phyloP scores from a whole-genome alignment of 2,888 invertebrate genomes.

The Agriopis leucophaearia region DNA sequence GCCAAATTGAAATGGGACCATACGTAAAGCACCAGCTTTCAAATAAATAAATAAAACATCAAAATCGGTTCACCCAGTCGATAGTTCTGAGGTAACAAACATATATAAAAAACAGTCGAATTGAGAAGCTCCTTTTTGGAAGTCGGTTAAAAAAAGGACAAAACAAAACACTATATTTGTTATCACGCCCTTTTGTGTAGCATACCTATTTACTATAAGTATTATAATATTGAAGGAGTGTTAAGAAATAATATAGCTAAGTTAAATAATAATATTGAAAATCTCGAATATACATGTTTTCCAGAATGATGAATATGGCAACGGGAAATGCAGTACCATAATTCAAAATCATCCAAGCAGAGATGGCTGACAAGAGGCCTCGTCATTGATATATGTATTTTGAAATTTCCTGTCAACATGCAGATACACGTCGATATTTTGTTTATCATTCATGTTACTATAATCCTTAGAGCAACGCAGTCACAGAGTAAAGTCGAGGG shows the following conservation, averaged over 20 bases:
- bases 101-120: too few species aligned
- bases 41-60: too few species aligned
- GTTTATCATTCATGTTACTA: slow-evolving; percentile 2
- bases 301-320: not conserved
- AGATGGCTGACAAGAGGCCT: not conserved
- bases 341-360: slow-evolving; percentile 1
- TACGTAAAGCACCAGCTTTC: too few species aligned
- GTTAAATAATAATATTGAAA: not conserved
- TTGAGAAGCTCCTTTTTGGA: too few species aligned
- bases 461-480: not conserved
- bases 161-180: too few species aligned
- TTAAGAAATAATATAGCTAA: not conserved
- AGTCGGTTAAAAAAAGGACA: too few species aligned
- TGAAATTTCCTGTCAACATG: slow-evolving; percentile 13
- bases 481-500: too few species aligned
- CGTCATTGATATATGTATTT: slow-evolving; percentile 15
- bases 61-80: too few species aligned
- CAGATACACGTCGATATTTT: not conserved
- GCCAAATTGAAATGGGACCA: too few species aligned
- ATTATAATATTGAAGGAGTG: not conserved
- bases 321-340: slow-evolving; percentile 11
- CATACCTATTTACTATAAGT: not conserved
- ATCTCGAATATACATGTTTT: not conserved
- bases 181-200: too few species aligned
- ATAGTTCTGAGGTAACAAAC: too few species aligned